A percentile compares a stretch with the other conserved stretches of the same genome.
Evolutionary conservation across 1,140 invertebrate species (phyloP).

Genomic region (Drosophila funebris): DNA sequence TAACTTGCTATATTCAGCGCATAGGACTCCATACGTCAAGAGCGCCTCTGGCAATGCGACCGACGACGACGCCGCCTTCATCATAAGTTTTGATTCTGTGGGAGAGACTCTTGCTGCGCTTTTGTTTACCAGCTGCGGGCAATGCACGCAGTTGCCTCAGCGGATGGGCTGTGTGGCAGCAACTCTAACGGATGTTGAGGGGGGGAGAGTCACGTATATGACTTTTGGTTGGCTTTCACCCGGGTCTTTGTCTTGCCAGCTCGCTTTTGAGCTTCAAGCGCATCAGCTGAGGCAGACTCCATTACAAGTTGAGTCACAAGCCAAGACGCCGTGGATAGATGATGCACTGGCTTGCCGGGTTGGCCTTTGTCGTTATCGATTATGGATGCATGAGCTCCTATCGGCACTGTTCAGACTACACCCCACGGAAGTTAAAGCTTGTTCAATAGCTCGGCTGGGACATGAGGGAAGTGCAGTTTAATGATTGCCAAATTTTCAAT

Average conservation of each 20-base stretch:
- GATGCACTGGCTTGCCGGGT: neutral
- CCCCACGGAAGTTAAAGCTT: conserved; percentile 52
- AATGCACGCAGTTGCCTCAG: conserved; percentile 48
- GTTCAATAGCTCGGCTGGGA: conserved; percentile 58
- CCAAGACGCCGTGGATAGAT: conserved; percentile 6
- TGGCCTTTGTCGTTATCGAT: conserved; percentile 61
- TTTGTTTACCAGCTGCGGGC: conserved; percentile 72
- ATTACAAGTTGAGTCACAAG: conserved; percentile 15
- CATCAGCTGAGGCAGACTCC: conserved; percentile 17
- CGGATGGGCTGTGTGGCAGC: neutral
- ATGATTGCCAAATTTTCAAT: conserved; percentile 57
- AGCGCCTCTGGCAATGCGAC: conserved; percentile 34
- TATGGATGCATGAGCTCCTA: conserved; percentile 58
- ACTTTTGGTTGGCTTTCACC: conserved; percentile 18
- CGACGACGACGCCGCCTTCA: conserved; percentile 24
- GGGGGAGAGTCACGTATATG: neutral
- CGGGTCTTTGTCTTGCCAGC: conserved; percentile 28
- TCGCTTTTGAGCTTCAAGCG: conserved; percentile 13
- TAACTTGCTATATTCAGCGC: neutral
- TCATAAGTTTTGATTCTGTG: conserved; percentile 70
- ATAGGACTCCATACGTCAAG: conserved; percentile 5
- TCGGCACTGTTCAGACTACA: conserved; percentile 2
- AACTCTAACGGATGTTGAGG: neutral
- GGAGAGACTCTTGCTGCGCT: conserved; percentile 56
- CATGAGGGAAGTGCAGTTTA: conserved; percentile 60